A percentile compares a stretch with the other conserved stretches of the same genome.
Evolutionary conservation across 2,888 invertebrate species (phyloP).

Genomic region (Byasa hedistus): DNA sequence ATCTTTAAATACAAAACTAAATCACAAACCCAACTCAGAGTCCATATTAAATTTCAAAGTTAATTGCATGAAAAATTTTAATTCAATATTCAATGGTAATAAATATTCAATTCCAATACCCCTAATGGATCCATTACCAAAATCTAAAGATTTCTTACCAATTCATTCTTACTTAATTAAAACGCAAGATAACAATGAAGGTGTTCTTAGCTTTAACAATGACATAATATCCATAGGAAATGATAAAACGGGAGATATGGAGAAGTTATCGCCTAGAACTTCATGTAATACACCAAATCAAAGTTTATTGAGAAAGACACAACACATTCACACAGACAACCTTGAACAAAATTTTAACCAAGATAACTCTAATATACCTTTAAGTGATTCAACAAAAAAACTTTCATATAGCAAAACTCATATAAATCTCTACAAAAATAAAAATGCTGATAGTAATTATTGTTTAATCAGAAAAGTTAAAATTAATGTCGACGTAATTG

Average conservation of each 20-base stretch:
- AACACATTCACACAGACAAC: background rate
- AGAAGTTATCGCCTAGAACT: slow-evolving; percentile 8
- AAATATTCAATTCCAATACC: background rate
- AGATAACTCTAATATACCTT: background rate
- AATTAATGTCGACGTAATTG: slow-evolving; percentile 59
- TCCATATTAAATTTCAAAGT: background rate
- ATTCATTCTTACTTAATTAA: background rate
- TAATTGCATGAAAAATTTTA: background rate
- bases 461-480: slow-evolving; percentile 54
- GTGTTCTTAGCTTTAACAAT: background rate
- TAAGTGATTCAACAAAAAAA: slow-evolving; percentile 39
- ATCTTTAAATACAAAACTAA: background rate
- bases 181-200: background rate
- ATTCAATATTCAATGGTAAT: background rate
- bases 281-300: background rate
- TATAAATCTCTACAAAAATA: slow-evolving; percentile 48
- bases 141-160: background rate
- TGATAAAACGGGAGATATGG: slow-evolving; percentile 10
- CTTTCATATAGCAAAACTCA: slow-evolving; percentile 50
- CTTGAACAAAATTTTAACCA: background rate
- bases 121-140: background rate
- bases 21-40: background rate
- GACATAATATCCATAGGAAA: background rate
- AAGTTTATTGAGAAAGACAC: background rate
- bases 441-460: slow-evolving; percentile 42